These are phyloP conservation scores for Picus viridis DNA, from an alignment of 2,797 vertebrate species.

Conservation along the genomic window DNA sequence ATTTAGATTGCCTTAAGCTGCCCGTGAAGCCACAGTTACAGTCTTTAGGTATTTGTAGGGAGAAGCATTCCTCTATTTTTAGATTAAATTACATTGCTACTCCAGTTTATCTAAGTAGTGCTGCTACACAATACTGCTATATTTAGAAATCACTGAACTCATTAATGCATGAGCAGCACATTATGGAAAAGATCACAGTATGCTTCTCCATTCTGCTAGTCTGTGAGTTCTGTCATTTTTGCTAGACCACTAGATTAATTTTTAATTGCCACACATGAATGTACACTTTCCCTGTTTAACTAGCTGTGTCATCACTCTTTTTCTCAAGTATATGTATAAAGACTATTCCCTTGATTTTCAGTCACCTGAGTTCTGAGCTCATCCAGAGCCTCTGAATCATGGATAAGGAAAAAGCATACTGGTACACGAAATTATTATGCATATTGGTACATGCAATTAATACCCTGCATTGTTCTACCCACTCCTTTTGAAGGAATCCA, in stretches of 20 bases:
- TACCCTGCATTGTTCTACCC: background rate
- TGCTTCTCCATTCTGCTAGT: background rate
- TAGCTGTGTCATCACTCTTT: background rate
- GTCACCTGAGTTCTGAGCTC: background rate
- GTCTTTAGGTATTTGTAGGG: background rate
- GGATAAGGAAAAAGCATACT: background rate
- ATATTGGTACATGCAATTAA: background rate
- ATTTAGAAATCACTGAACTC: slow-evolving; percentile 25
- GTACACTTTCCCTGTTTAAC: background rate
- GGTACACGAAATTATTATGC: background rate
- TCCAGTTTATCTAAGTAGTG: background rate
- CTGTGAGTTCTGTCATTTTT: background rate
- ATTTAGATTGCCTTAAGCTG: background rate
- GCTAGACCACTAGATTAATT: background rate
- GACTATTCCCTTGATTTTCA: background rate
- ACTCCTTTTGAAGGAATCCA: background rate
- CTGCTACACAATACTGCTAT: background rate
- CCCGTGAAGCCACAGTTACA: slow-evolving; percentile 9
- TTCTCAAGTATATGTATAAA: background rate
- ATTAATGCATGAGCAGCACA: background rate
- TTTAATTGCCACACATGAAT: background rate
- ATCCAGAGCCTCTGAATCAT: background rate
- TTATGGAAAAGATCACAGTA: background rate
- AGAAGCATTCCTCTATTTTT: slow-evolving; percentile 35
- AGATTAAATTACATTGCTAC: slow-evolving; percentile 6